A percentile compares a stretch with the other conserved stretches of the same genome.
These are phyloP conservation scores for Orientallactaga sibirica DNA, from an alignment of 2,797 vertebrate species.

Conservation along the genomic window DNA sequence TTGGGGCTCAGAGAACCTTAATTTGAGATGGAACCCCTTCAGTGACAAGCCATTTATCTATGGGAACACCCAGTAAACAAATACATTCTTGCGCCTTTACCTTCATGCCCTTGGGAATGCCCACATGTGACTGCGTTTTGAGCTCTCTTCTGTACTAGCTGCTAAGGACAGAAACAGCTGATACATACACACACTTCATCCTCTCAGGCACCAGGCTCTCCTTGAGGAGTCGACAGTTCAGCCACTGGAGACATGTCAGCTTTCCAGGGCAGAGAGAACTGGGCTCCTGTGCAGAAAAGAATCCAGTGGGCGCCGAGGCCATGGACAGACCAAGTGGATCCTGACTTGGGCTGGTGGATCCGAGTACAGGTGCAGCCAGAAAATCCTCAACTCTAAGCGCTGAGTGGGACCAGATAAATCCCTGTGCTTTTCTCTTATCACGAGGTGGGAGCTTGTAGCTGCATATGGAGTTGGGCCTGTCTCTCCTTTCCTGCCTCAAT, in stretches of 20 bases:
- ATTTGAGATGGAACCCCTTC: not conserved
- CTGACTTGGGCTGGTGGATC: not conserved
- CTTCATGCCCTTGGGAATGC: not conserved
- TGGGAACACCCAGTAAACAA: not conserved
- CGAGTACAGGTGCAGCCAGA: not conserved
- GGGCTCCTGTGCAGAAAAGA: not conserved
- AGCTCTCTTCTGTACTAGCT: not conserved
- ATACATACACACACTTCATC: too few relatives aligned
- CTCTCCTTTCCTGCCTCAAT: not conserved
- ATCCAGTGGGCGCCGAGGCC: not conserved
- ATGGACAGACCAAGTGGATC: not conserved
- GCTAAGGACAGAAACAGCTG: not conserved
- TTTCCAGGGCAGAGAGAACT: not conserved
- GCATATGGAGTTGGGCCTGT: not conserved
- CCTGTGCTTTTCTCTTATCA: not conserved
- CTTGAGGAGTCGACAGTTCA: not conserved
- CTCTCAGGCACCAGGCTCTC: not conserved
- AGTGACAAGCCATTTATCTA: not conserved
- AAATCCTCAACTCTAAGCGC: not conserved
- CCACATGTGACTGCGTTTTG: not conserved
- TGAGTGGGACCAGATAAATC: not conserved
- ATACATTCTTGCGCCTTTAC: not conserved
- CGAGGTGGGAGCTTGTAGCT: not conserved
- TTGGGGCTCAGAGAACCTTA: conserved; percentile 21
- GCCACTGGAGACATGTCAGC: not conserved